phyloP scores from a whole-genome alignment of 2,113 vertebrate genomes.

The Phyllopteryx taeniolatus region DNA sequence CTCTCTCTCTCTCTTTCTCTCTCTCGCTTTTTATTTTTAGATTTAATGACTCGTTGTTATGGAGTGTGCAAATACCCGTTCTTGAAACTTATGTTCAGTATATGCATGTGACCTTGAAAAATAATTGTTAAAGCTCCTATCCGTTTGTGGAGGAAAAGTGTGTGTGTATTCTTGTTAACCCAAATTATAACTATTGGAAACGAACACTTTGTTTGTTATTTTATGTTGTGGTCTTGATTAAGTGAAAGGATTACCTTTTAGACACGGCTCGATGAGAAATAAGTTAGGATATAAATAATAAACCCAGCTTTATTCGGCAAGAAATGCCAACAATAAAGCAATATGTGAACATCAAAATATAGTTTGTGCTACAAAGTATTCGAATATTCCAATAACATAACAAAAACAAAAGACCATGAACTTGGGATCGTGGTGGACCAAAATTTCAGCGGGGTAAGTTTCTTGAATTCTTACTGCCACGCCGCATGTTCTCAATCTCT shows the following conservation, averaged over 20 bases:
- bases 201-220: background rate
- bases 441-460: conserved; percentile 14
- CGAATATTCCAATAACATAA: background rate
- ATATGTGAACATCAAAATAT: background rate
- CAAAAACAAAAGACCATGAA: background rate
- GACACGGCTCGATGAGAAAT: background rate
- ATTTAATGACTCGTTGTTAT: no score
- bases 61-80: no score
- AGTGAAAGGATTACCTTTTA: background rate
- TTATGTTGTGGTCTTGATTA: background rate
- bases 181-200: background rate
- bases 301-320: background rate
- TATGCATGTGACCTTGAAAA: no score
- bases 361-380: background rate
- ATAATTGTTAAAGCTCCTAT: background rate
- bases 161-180: background rate
- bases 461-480: conserved; percentile 44
- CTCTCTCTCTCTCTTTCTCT: no score
- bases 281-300: background rate
- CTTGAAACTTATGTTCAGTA: background rate
- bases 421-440: background rate
- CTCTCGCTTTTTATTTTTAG: no score
- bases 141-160: background rate
- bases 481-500: conserved; percentile 60
- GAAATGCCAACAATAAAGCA: background rate